These are phyloP conservation scores for Bruchidius siliquastri DNA, from an alignment of 2,888 invertebrate genomes.

Conservation along the genomic window DNA sequence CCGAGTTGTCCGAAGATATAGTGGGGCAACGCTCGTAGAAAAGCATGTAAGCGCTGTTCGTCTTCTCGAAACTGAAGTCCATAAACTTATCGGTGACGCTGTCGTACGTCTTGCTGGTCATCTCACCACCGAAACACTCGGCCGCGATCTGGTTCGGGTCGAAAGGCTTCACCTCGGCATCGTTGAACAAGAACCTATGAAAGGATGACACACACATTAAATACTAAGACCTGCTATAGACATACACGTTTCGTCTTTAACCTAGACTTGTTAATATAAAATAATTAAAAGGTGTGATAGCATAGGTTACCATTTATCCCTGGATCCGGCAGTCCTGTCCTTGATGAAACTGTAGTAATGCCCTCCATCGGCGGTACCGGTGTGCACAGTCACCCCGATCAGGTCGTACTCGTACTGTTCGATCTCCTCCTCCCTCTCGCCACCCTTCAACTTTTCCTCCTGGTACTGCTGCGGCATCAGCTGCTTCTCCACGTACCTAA, in stretches of 20 bases:
- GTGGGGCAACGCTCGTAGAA: slow-evolving; percentile 81
- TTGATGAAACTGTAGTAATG: slow-evolving; percentile 96
- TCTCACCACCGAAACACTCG: slow-evolving; percentile 96
- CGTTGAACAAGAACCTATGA: slow-evolving; percentile 73
- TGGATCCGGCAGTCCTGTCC: slow-evolving; percentile 67
- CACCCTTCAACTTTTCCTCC: slow-evolving; percentile 58
- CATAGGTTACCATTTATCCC: slow-evolving; percentile 85
- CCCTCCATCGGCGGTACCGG: slow-evolving; percentile 96
- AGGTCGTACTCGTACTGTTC: slow-evolving; percentile 70
- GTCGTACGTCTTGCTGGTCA: slow-evolving; percentile 96
- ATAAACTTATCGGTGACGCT: slow-evolving; percentile 95
- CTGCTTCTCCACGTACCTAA: slow-evolving; percentile 67
- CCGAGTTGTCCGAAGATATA: slow-evolving; percentile 40
- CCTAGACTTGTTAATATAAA: no score
- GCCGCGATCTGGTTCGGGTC: slow-evolving; percentile 92
- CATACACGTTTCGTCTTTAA: no score
- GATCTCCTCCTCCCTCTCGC: slow-evolving; percentile 48
- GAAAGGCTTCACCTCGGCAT: slow-evolving; percentile 91
- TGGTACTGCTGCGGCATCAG: slow-evolving; percentile 86
- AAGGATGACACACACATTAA: background rate
- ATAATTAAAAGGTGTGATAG: no score
- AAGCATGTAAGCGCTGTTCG: slow-evolving; percentile 95
- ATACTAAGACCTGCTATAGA: no score
- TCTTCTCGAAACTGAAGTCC: slow-evolving; percentile 97
- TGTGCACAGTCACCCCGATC: slow-evolving; percentile 89